phyloP scores from a whole-genome alignment of 2,888 invertebrate species.

The Pristionchus fissidentatus region DNA sequence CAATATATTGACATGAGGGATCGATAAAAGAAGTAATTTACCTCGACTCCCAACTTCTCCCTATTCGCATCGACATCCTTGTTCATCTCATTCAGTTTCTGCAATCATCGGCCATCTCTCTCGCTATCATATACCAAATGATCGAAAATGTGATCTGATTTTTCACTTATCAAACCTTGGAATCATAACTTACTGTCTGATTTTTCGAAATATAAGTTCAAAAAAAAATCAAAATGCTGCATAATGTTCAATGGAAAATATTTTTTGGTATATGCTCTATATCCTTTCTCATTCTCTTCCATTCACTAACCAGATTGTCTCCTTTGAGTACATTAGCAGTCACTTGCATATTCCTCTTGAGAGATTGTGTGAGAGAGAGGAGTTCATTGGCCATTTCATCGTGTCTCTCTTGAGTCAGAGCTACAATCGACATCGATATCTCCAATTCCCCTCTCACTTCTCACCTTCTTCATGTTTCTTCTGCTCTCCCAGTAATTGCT shows the following conservation, averaged over 20 bases:
- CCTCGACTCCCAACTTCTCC: slow-evolving; percentile 57
- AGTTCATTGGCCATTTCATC: slow-evolving; percentile 94
- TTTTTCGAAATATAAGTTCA: too few relatives aligned
- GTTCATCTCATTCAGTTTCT: slow-evolving; percentile 65
- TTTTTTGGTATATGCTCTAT: background rate
- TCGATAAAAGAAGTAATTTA: background rate
- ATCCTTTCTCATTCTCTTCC: too few relatives aligned
- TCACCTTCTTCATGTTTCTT: slow-evolving; percentile 42
- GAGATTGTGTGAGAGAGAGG: slow-evolving; percentile 87
- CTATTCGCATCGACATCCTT: slow-evolving; percentile 62
- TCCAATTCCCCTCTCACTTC: background rate
- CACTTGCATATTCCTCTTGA: slow-evolving; percentile 91
- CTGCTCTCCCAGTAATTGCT: slow-evolving; percentile 60
- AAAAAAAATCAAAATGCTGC: too few relatives aligned
- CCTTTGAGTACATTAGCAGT: slow-evolving; percentile 91
- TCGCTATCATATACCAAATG: too few relatives aligned
- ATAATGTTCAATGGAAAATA: too few relatives aligned
- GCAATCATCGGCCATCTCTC: slow-evolving; percentile 36
- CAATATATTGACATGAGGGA: background rate
- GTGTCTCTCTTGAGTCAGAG: slow-evolving; percentile 82
- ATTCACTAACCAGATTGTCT: slow-evolving; percentile 84
- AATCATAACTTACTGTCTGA: too few relatives aligned
- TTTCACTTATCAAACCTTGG: too few relatives aligned
- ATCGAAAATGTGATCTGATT: too few relatives aligned
- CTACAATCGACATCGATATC: background rate